Base-by-base conservation (phyloP, 2,888 invertebrate genomes). In the Lepidochrysops patricia region DNA sequence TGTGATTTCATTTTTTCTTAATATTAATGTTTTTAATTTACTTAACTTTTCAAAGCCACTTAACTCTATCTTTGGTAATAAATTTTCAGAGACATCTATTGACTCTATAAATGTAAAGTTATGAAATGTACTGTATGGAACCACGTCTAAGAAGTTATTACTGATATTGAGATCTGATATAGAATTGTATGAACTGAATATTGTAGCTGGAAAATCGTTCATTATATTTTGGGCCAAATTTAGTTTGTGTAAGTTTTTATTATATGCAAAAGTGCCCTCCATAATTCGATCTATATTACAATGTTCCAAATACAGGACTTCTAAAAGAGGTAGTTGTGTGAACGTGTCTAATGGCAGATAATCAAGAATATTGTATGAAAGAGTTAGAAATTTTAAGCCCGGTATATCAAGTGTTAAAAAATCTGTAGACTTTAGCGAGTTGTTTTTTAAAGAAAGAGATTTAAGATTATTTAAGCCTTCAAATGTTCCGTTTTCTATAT, bases 341-440 rank as follows among this genome's bases (percentile, higher is more conserved):
- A 96, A 91, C 26, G 95, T 93, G 61, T 92, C 91, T 2, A 91
- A 88, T 64, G 93, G 92, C 63, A 96, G 91, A 71, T 91, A 92
- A 67, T 93, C 93, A 64, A 97, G 93, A 75, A 96, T 94, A 77
- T 97, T 97, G 68, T 92, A 91, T 2, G 95, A 95, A 50, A 95
- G 82, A 68, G 92, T 92, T 60, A 97, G 85, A 27, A 92, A 91
- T 66, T 95, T 90, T 67, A 96, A 80, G 15, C 95, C 95, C 2
- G 95, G 93, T 65, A 96, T 92, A 72, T 95, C 94, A 56, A 96
- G 85, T 63, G 93, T 91, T 61, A 92, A 89, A 58, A 96, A 86
- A 66, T 94, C 94, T 57, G 85, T 89, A 12, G 94, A 91, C 69
- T 91, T 93, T 50, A 96, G 81, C 37, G 91, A 90, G 78, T 97